Base-by-base conservation (phyloP, 2,888 invertebrate species). In the Junonia oenone region DNA sequence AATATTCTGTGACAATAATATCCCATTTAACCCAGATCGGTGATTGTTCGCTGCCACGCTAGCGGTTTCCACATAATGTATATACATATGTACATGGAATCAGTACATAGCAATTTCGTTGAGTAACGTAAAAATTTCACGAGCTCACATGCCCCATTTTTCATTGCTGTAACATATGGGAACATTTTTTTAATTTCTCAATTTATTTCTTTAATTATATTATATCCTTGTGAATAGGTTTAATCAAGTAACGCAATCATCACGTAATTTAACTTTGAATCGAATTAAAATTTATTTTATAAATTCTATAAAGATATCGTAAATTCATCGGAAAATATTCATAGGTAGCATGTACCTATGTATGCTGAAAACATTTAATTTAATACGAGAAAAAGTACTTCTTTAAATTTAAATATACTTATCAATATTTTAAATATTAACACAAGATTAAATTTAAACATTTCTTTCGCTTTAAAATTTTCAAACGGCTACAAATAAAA, bases 11-110 rank as follows among this genome's bases (percentile, higher is more conserved):
- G 51, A 51, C 43, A 43, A 40, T 46, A 46, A 29, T 43, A 51
- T 51, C 26, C 40, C 51, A 51, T 51, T 51, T 51, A 51, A 51
- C 51, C 51, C 31, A 27, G 26, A 43, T 51, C 31, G 19, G 29
- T 51, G 51, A 51, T 40, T 51, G 51, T 51, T 51, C 40, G 38
- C 9, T 40, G 33, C 40, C 22, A 43, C 37, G 46, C 29, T 31
- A 35, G 48, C 26, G 35, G 35, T 37, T 35, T 49, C 37, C 37
- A 49, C 37, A 49, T 49, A 14, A 14, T 35, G 6, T 35, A 17
- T 6, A 17, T 15, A 29, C 22, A n/a, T 40, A 22, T 19, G 19
- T 48, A 35, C 22, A 22, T 49, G 33, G 35, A 37, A 49, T 15
- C 26, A 35, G 37, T 35, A 48, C 35, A 37, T 37, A 49, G 48